phyloP scores from a whole-genome alignment of 2,113 vertebrate genomes.

The Piaya cayana region DNA sequence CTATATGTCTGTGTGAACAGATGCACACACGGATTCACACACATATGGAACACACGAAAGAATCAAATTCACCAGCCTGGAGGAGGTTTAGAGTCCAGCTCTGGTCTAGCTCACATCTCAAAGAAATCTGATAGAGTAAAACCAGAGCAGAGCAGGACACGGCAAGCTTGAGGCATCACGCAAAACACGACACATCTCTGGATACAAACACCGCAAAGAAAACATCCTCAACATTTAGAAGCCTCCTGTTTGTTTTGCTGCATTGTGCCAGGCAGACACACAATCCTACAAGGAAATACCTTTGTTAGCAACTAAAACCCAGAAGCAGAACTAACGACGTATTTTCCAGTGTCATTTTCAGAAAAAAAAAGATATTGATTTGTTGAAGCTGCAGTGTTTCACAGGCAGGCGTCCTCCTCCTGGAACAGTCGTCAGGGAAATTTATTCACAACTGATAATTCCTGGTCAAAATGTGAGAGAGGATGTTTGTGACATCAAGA shows the following conservation, averaged over 20 bases:
- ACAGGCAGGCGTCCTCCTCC: neutral
- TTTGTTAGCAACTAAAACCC: neutral
- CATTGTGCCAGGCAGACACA: neutral
- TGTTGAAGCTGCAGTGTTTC: neutral
- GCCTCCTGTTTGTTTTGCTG: neutral
- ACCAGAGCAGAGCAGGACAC: neutral
- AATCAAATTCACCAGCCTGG: neutral
- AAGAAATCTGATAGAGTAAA: neutral
- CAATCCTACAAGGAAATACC: neutral
- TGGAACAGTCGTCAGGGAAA: neutral
- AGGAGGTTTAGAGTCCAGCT: neutral
- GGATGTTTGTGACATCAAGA: neutral
- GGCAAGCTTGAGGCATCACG: neutral
- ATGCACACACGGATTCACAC: rapidly evolving
- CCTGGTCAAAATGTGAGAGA: neutral
- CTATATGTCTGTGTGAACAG: rapidly evolving
- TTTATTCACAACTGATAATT: neutral
- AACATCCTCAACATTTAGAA: neutral
- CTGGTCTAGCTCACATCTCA: neutral
- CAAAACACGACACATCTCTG: neutral
- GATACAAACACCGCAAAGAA: neutral
- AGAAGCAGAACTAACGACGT: neutral
- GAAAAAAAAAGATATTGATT: neutral
- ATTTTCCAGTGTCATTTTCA: neutral
- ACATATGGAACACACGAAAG: rapidly evolving